A percentile compares a stretch with the other conserved stretches of the same genome.
phyloP scores from a whole-genome alignment of 1,140 invertebrate genomes.

The Drosophila neocordata region DNA sequence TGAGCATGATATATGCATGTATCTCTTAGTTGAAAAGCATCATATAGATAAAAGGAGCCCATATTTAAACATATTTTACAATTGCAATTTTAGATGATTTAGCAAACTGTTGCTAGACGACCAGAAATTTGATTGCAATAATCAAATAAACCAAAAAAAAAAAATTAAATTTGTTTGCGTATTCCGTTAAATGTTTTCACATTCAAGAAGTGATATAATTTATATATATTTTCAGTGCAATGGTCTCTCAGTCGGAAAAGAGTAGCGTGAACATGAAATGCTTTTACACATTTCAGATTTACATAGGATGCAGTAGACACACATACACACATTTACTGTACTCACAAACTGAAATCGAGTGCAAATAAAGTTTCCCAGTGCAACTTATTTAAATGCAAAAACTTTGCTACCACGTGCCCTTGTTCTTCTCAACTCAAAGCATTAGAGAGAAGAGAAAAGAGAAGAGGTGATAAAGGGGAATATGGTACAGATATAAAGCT shows the following conservation, averaged over 20 bases:
- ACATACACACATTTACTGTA: slow-evolving; percentile 13
- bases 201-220: slow-evolving; percentile 26
- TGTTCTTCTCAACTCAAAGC: not conserved
- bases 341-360: slow-evolving; percentile 49
- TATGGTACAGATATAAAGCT: not conserved
- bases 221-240: slow-evolving; percentile 4
- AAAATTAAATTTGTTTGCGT: slow-evolving; percentile 11
- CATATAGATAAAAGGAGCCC: no score
- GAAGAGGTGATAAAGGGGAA: no score
- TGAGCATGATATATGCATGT: no score
- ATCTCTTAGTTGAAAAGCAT: no score
- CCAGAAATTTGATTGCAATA: slow-evolving; percentile 13
- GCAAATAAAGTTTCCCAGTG: slow-evolving; percentile 64
- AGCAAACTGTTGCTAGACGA: not conserved
- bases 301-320: not conserved
- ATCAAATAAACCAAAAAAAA: not conserved
- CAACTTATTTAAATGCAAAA: slow-evolving; percentile 70
- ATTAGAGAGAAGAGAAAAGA: not conserved
- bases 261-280: slow-evolving; percentile 11
- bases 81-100: not conserved
- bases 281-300: slow-evolving; percentile 16
- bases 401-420: slow-evolving; percentile 36
- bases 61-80: not conserved
- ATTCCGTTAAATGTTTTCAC: not conserved
- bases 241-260: not conserved